Percentiles rank a stretch among this genome's conserved stretches.
Conservation (phyloP, 1,140 invertebrate genomes). For the Drosophila burlai region DNA sequence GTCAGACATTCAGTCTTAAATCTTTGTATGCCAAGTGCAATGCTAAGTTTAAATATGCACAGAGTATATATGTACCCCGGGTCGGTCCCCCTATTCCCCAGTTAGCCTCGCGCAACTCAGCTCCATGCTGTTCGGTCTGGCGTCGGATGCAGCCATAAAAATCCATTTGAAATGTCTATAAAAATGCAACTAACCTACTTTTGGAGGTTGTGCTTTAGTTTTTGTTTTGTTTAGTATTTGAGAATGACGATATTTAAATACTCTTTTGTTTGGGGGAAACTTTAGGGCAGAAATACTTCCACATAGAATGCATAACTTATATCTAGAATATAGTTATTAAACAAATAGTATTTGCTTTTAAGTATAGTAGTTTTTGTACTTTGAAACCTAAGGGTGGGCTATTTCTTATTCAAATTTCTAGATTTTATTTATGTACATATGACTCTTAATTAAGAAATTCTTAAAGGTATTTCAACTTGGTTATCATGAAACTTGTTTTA, state of each 20-base stretch:
- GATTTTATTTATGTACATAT: not conserved
- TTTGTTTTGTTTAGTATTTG: conserved; percentile 9
- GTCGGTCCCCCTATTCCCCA: conserved; percentile 2
- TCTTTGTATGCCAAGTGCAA: conserved; percentile 69
- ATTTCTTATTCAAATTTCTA: not conserved
- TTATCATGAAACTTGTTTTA: not conserved
- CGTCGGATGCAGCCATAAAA: conserved; percentile 69
- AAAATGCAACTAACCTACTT: conserved; percentile 72
- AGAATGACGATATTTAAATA: conserved; percentile 17
- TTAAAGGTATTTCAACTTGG: not conserved
- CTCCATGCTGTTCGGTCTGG: conserved; percentile 35
- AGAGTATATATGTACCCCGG: conserved; percentile 11
- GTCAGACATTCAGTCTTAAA: conserved; percentile 36
- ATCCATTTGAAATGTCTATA: conserved; percentile 68
- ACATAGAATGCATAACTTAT: not conserved
- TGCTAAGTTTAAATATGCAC: conserved; percentile 64
- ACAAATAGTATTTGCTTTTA: not conserved
- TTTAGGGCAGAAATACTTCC: not conserved
- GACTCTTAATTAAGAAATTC: not conserved
- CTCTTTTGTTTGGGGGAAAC: conserved; percentile 9
- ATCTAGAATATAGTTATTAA: not conserved
- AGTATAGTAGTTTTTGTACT: too few species aligned
- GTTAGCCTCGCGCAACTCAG: conserved; percentile 33
- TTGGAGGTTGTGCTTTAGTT: conserved; percentile 23
- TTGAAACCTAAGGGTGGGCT: not conserved